Evolutionary conservation across 2,113 vertebrate species (phyloP).

Genomic region (Gymnobelideus leadbeateri): DNA sequence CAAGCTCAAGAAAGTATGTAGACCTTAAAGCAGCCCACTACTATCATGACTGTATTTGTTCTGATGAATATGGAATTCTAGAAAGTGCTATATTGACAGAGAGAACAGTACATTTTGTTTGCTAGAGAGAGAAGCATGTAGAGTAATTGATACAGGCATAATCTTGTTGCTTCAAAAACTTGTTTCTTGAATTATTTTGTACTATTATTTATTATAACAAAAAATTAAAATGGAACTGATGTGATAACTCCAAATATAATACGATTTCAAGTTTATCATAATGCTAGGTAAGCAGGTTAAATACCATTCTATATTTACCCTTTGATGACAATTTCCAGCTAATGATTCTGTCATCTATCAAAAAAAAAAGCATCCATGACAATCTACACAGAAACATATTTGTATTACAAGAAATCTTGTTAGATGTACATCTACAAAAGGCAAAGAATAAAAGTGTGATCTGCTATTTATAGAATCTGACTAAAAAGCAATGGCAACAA

Average conservation of each 20-base stretch:
- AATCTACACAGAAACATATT: neutral
- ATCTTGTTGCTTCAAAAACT: neutral
- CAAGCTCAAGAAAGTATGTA: constrained; percentile 39
- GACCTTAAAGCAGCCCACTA: constrained; percentile 29
- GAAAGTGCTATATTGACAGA: constrained; percentile 6
- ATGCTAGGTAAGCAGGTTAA: neutral
- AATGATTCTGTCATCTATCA: neutral
- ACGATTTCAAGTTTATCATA: neutral
- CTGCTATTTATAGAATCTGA: neutral
- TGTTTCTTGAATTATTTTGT: neutral
- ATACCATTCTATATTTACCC: neutral
- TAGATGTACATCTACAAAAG: neutral
- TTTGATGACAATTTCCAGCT: neutral
- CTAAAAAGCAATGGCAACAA: neutral
- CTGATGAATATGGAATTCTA: neutral
- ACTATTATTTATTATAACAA: neutral
- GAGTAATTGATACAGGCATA: neutral
- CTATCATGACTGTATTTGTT: constrained; percentile 5
- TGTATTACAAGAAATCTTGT: neutral
- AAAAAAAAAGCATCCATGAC: neutral
- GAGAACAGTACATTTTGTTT: neutral
- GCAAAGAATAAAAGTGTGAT: neutral
- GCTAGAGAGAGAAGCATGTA: neutral
- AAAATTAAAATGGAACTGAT: neutral
- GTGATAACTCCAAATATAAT: neutral